These are phyloP conservation scores for Embiotoca jacksoni DNA, from an alignment of 2,113 vertebrate species.

Conservation along the genomic window DNA sequence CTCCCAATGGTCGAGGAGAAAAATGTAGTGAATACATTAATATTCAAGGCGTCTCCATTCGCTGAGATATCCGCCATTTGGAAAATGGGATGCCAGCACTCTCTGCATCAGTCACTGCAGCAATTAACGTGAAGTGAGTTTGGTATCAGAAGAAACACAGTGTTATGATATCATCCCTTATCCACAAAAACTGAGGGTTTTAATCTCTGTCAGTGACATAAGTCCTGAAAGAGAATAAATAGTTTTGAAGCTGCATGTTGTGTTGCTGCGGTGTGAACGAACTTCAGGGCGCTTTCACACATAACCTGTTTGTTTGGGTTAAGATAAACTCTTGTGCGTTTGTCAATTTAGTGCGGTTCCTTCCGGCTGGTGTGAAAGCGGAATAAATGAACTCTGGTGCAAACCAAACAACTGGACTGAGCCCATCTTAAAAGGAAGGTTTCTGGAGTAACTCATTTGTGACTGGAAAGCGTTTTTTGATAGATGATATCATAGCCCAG, in stretches of 20 bases:
- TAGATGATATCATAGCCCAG: too few relatives aligned
- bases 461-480: too few relatives aligned
- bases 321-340: too few relatives aligned
- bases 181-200: not conserved
- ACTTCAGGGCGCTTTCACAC: not conserved
- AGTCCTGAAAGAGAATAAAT: constrained; percentile 4
- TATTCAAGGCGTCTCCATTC: constrained; percentile 68
- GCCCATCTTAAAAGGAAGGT: too few relatives aligned
- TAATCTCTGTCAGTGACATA: constrained; percentile 3
- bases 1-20: constrained; percentile 59
- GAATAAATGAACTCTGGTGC: too few relatives aligned
- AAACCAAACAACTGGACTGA: too few relatives aligned
- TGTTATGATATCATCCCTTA: not conserved
- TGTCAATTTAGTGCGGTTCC: too few relatives aligned
- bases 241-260: constrained; percentile 8
- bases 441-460: too few relatives aligned
- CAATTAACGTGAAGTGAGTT: constrained; percentile 45
- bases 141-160: not conserved
- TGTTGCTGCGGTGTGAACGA: not conserved
- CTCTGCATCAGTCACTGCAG: constrained; percentile 30
- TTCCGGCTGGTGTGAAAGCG: too few relatives aligned
- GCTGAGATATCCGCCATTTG: constrained; percentile 52
- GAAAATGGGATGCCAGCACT: constrained; percentile 33
- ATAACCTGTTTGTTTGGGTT: too few relatives aligned
- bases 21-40: constrained; percentile 70